phyloP scores from a whole-genome alignment of 2,113 vertebrate genomes.

The Ranitomeya imitator region DNA sequence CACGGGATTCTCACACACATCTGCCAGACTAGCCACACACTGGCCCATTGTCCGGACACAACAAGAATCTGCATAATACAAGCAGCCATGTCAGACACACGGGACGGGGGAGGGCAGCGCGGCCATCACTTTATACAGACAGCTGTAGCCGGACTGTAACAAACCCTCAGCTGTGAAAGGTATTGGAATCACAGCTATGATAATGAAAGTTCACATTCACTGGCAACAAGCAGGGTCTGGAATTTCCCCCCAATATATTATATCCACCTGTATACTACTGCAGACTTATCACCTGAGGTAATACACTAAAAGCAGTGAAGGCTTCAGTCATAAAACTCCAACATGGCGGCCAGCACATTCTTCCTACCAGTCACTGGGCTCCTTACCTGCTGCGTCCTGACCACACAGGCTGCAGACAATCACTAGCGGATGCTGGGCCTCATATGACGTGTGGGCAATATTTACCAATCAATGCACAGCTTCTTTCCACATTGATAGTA shows the following conservation, averaged over 20 bases:
- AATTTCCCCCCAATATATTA: no score
- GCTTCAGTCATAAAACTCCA: background rate
- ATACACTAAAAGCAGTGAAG: background rate
- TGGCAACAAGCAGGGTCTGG: no score
- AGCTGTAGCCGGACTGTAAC: background rate
- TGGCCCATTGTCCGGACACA: background rate
- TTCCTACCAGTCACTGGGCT: background rate
- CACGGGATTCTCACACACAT: conserved; percentile 24
- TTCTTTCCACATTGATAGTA: no score
- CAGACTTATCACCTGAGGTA: no score
- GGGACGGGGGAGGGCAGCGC: no score
- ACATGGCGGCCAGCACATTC: background rate
- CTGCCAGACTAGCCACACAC: conserved; percentile 13
- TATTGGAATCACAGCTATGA: background rate
- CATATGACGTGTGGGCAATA: background rate
- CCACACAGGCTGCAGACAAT: no score
- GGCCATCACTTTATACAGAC: background rate
- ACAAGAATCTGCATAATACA: background rate
- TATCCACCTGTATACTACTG: no score
- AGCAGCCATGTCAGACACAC: background rate
- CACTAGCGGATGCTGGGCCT: no score
- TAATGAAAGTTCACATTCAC: no score
- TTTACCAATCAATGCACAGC: background rate
- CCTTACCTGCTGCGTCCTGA: background rate
- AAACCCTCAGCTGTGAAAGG: background rate